phyloP scores from a whole-genome alignment of 2,888 invertebrate genomes.

The Alloplasta piceator region DNA sequence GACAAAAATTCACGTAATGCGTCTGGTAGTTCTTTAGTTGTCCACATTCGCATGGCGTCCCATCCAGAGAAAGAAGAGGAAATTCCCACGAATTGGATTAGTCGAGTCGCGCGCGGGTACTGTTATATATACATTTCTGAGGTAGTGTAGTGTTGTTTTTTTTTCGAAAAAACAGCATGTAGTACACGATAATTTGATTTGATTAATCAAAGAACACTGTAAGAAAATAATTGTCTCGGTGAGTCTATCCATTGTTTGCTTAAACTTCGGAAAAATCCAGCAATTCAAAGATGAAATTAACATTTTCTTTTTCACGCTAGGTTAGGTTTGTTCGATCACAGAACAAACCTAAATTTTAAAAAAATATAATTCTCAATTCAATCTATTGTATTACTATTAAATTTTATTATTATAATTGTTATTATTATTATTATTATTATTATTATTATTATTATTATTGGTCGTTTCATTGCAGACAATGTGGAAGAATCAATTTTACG shows the following conservation, averaged over 20 bases:
- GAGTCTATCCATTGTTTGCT: not conserved
- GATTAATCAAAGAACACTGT: not conserved
- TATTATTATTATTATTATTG: not conserved
- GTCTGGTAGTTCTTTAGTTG: no score
- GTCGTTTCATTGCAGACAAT: slow-evolving; percentile 67
- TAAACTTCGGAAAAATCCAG: not conserved
- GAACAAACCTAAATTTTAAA: no score
- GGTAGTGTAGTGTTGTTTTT: slow-evolving; percentile 46
- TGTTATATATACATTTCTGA: no score
- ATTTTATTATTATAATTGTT: not conserved
- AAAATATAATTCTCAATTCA: not conserved
- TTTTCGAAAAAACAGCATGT: slow-evolving; percentile 23
- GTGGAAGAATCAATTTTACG: slow-evolving; percentile 72
- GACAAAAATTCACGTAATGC: no score
- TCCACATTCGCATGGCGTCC: no score
- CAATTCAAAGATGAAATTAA: not conserved
- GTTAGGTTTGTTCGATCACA: slow-evolving; percentile 11
- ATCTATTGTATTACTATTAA: not conserved
- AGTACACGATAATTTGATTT: slow-evolving; percentile 31
- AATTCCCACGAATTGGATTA: no score
- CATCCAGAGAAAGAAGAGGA: no score
- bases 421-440: not conserved
- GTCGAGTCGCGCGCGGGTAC: no score
- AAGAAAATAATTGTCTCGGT: slow-evolving; percentile 18
- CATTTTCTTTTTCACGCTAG: not conserved